Evolutionary conservation across 35 echinoderm and acorn worm species (phyloP).

Genomic region (Stichopus chloronotus): DNA sequence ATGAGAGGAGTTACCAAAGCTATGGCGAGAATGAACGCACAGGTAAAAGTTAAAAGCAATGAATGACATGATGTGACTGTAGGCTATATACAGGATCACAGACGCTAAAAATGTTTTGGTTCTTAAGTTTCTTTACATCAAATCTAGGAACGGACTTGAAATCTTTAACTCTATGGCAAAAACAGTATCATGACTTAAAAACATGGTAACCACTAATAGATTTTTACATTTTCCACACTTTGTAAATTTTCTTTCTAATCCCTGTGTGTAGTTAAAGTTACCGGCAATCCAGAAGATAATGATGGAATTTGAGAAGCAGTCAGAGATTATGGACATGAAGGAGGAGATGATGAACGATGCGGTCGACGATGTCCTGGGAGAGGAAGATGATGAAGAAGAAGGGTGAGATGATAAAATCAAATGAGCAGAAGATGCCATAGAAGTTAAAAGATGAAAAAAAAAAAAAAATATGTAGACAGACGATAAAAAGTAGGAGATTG

Average conservation of each 20-base stretch:
- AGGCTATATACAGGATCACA: too few species aligned
- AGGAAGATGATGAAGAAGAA: constrained; percentile 90
- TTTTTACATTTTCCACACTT: too few species aligned
- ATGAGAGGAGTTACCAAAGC: constrained; percentile 98
- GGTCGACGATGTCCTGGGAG: constrained; percentile 90
- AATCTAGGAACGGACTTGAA: too few species aligned
- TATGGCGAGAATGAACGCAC: constrained; percentile 88
- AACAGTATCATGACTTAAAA: too few species aligned
- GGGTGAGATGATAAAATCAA: constrained; percentile 39
- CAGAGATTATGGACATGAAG: constrained; percentile 99
- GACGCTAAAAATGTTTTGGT: too few species aligned
- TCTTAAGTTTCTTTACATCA: too few species aligned
- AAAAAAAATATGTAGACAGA: background rate
- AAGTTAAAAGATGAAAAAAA: background rate
- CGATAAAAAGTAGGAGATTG: background rate
- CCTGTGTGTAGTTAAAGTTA: constrained; percentile 73
- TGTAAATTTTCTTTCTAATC: too few species aligned
- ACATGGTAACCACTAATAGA: too few species aligned
- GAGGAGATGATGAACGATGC: constrained; percentile 99
- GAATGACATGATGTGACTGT: background rate
- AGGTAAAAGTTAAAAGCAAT: constrained; percentile 62
- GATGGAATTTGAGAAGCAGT: constrained; percentile 99
- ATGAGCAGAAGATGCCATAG: background rate
- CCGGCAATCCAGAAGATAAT: constrained; percentile 98
- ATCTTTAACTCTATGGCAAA: too few species aligned